Conservation (phyloP, 1,140 invertebrate genomes). For the Episyrphus balteatus region DNA sequence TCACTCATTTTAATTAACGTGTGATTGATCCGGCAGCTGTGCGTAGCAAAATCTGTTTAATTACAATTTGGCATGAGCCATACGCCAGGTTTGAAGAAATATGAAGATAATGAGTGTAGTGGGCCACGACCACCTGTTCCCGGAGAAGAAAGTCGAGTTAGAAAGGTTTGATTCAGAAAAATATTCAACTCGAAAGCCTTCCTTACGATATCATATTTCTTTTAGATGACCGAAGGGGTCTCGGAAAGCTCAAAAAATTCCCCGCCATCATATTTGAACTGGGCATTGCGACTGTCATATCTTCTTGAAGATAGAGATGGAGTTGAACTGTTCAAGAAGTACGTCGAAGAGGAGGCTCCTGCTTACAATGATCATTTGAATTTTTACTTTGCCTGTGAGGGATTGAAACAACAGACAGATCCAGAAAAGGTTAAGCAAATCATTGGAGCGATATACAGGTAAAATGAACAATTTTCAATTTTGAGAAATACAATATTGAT, state of each 20-base stretch:
- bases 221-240: slow-evolving; percentile 36
- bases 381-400: slow-evolving; percentile 87
- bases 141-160: slow-evolving; percentile 37
- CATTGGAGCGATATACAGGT: slow-evolving; percentile 73
- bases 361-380: slow-evolving; percentile 65
- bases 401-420: slow-evolving; percentile 68
- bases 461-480: slow-evolving; percentile 9
- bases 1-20: too few species aligned
- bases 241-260: slow-evolving; percentile 43
- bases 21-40: too few species aligned
- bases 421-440: slow-evolving; percentile 59
- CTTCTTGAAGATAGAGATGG: slow-evolving; percentile 78
- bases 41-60: too few species aligned
- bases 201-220: neutral
- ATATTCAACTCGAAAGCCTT: neutral
- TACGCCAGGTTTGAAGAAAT: slow-evolving; percentile 30
- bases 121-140: slow-evolving; percentile 37
- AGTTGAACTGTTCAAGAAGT: slow-evolving; percentile 71
- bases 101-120: slow-evolving; percentile 39
- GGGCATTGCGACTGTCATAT: slow-evolving; percentile 70
- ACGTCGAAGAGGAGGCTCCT: slow-evolving; percentile 68
- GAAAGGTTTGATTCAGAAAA: slow-evolving; percentile 21
- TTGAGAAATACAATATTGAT: neutral
- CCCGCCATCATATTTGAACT: slow-evolving; percentile 69
- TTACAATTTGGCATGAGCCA: slow-evolving; percentile 33